These are phyloP conservation scores for Amaurobius ferox DNA, from an alignment of 2,888 invertebrate species.

Conservation along the genomic window DNA sequence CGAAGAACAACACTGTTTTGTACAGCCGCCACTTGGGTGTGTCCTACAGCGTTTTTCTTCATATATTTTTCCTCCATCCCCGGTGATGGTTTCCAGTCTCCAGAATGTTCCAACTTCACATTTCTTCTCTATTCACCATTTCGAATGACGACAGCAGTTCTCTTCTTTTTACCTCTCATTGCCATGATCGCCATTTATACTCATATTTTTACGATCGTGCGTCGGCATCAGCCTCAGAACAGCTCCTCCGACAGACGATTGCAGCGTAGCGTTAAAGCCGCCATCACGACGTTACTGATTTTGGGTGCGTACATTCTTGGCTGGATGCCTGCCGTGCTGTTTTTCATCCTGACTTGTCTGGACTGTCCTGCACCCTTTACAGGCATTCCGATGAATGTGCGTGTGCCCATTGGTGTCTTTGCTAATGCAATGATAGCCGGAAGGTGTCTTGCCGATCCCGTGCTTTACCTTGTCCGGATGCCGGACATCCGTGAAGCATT, in stretches of 20 bases:
- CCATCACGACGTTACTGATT: constrained; percentile 82
- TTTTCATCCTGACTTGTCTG: constrained; percentile 81
- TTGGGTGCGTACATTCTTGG: constrained; percentile 80
- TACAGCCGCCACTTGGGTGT: constrained; percentile 81
- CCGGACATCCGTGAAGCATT: constrained; percentile 80
- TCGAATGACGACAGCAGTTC: constrained; percentile 79
- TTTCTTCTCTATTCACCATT: constrained; percentile 79
- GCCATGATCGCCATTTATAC: constrained; percentile 82
- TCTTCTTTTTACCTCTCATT: constrained; percentile 81
- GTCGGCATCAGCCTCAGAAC: constrained; percentile 79
- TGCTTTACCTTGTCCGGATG: constrained; percentile 84
- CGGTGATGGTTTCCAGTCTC: constrained; percentile 77
- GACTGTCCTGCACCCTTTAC: constrained; percentile 78
- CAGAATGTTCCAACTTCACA: constrained; percentile 66
- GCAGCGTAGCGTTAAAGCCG: constrained; percentile 79
- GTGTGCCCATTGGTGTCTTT: constrained; percentile 74
- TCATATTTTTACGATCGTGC: constrained; percentile 81
- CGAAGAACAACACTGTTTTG: constrained; percentile 79
- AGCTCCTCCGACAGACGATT: constrained; percentile 74
- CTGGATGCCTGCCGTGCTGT: constrained; percentile 82
- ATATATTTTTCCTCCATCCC: constrained; percentile 80
- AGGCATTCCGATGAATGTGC: constrained; percentile 67
- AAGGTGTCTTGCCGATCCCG: constrained; percentile 83
- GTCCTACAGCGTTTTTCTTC: constrained; percentile 80
- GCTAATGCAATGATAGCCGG: constrained; percentile 81